Base-by-base conservation (phyloP, 2,797 vertebrate genomes). In the Microctenopoma lineatum region DNA sequence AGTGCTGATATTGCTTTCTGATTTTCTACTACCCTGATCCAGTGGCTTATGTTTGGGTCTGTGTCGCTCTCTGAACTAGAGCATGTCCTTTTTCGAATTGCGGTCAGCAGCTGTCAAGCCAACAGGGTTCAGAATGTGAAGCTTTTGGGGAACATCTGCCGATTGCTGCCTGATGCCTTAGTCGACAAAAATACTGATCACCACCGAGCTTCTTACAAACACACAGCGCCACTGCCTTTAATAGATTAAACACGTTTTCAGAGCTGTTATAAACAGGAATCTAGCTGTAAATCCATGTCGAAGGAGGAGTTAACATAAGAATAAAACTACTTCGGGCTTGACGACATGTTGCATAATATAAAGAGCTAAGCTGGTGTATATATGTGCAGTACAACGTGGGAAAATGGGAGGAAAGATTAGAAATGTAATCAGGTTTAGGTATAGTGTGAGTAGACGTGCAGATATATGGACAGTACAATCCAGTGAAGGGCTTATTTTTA, bases 71-170 rank as follows among this genome's bases (percentile, higher is more conserved):
- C 85, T 73, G 83, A 88, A 88, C 84, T 90, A 63, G 85, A 91
- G 70, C 88, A 73, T 85, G 90, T 90, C 89, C 87, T 85, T 90
- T 92, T 82, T 63, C 21, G 77, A 89, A 93, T 91, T 86, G 88
- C 85, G 84, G 88, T 91, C 92, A 92, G 89, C 93, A 93, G 90
- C 92, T 94, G 92, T 88, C 80, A 77, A 73, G 81, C 80, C 36
- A 11, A 58, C 70, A 62, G 82, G 79, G 87, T 81, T 89, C 76
- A 87, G 66, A 73, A 82, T 71, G 70, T 57, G 75, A 88, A 71
- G 83, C 83, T 83, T 88, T 81, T 56, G 21, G 71, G 53, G 47
- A 87, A 93, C 92, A 93, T 93, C 92, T 93, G 91, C 79, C 39
- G 14, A 73, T 65, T 8, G 53, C 51, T 45, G 79, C 61, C 81